phyloP scores from a whole-genome alignment of 2,797 vertebrate genomes.

The Triplophysa yarkandensis region DNA sequence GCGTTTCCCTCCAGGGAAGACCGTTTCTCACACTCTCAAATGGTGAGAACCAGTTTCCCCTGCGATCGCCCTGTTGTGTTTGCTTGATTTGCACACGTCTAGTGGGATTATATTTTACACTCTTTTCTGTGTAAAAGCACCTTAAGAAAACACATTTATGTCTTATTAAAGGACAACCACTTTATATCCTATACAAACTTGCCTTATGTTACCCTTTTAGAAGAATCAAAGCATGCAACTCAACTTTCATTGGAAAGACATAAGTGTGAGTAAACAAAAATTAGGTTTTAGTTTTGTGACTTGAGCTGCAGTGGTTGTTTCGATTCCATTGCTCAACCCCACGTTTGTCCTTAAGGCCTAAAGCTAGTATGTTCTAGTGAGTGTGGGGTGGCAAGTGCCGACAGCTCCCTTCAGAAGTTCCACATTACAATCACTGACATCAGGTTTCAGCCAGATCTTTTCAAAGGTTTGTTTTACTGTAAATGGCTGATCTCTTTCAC shows the following conservation, averaged over 20 bases:
- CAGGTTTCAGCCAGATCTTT: constrained; percentile 17
- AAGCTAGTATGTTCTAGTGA: constrained; percentile 10
- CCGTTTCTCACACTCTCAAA: constrained; percentile 37
- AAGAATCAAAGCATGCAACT: background rate
- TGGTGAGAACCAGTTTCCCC: constrained; percentile 56
- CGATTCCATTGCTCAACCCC: constrained; percentile 25
- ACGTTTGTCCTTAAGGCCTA: constrained; percentile 16
- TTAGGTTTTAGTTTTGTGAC: background rate
- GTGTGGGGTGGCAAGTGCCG: constrained; percentile 48
- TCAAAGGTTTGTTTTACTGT: constrained; percentile 9
- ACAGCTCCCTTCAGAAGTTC: constrained; percentile 31
- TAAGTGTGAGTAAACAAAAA: background rate
- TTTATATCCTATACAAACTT: background rate
- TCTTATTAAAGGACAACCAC: background rate
- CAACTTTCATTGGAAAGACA: background rate
- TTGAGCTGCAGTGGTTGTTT: constrained; percentile 5
- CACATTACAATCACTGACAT: constrained; percentile 4
- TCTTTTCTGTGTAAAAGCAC: background rate
- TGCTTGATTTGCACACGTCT: constrained; percentile 42
- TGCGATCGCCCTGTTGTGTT: constrained; percentile 48
- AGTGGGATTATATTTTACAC: constrained; percentile 28
- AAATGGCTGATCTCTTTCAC: background rate
- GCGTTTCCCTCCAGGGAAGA: constrained; percentile 53
- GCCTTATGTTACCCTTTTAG: background rate
- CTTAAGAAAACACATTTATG: background rate